Base-by-base conservation (phyloP, 2,113 vertebrate species). In the Pandion haliaetus region DNA sequence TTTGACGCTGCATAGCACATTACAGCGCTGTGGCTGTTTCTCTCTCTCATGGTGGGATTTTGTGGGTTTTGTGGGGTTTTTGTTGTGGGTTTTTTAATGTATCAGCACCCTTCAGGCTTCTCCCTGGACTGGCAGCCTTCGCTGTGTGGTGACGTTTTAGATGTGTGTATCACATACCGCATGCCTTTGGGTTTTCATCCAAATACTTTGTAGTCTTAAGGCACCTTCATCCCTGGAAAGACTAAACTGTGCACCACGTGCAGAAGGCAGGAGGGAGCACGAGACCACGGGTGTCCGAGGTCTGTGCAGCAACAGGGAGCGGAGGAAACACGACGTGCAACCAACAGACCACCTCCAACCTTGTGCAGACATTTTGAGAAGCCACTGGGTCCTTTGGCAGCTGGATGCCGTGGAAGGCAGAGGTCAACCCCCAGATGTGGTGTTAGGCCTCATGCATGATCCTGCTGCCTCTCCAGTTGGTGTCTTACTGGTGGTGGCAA, bases 121-220 rank as follows among this genome's bases (percentile, higher is more conserved):
- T 86, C 77, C 32, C 26, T 1, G 0, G 24, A 13, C n/a, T 13
- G 55, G 73, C 67, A 50, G 61, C 73, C 45, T 61, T 59, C 3
- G 1, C 73, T 45, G 42, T 4, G 16, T 8, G 62, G 50, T 72
- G 58, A 11, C 0, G 4, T 42, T 67, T 55, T n/a, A 21, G 70
- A 32, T 1, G 1, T 29, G 11, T 34, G 1, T 38, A 2, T 44
- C 61, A 18, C 47, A 18, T 45, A 13, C 44, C 52, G 13, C 1
- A 1, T 59, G 54, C 72, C 40, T 52, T 88, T 32, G 72, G 45
- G 45, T 12, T 55, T 52, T 59, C 52, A 24, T 36, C 45, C 18
- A 5, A 21, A 29, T n/a, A 14, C 29, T 40, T 38, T 8, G 5
- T 31, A 26, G 40, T 26, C 36, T 28, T 31, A 28, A 84, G 65